Base-by-base conservation (phyloP, 1,140 invertebrate genomes). In the Drosophila lowei region DNA sequence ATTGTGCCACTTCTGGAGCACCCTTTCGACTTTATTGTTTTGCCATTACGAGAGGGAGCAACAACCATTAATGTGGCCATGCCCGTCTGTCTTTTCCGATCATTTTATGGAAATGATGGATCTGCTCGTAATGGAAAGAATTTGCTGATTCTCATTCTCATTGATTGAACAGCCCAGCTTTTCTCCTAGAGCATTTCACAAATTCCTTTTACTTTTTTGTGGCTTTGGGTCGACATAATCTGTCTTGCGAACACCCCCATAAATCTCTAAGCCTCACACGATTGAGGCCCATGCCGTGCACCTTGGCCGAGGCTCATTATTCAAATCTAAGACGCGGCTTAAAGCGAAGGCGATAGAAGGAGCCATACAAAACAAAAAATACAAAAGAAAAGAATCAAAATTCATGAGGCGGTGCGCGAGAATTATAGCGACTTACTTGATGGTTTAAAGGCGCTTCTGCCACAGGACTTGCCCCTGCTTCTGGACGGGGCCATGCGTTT, bases 341-440 rank as follows among this genome's bases (percentile, higher is more conserved):
- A 72, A 78, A 58, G 62, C 18, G 18, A 58, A 53, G 41, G 54
- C 38, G 56, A 54, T 46, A 47, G 16, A 74, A 66, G 47, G 41
- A 42, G 6, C 3, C 25, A 50, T 58, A 54, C 38, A 60, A 54
- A 56, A 63, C 65, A 56, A 70, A 59, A 21, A 9, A 49, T n/a
- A 63, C 49, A 61, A 15, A 25, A 42, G 34, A 63, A 64, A 67
- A 53, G 46, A 73, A 88, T 88, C 83, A 86, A 81, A 86, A 86
- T 86, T 86, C 81, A 86, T 86, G 81, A 81, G 83, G 77, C 83
- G 75, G 34, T 86, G 62, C 63, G 58, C 59, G 59, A 73, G 83
- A 86, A 86, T 81, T 88, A 86, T 86, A 86, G 83, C 77, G 62
- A 79, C 58, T 78, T 78, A 68, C 74, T 86, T 81, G 77, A 68